Base-by-base conservation (phyloP, 2,888 invertebrate genomes). In the Thumatha senex region DNA sequence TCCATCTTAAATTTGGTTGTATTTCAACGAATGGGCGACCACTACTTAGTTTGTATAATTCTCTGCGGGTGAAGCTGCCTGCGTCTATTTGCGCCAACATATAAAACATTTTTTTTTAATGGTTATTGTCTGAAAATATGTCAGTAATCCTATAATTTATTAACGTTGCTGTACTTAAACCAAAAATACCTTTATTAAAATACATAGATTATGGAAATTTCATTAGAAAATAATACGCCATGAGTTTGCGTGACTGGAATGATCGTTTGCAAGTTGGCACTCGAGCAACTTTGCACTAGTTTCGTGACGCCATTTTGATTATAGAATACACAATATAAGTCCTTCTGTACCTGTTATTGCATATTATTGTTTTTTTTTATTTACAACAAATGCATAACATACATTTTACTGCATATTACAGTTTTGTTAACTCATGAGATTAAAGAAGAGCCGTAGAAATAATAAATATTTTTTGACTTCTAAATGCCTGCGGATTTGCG, bases 261-360 rank as follows among this genome's bases (percentile, higher is more conserved):
- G 15, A n/a, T 13, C 14, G 29, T 42, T 35, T 42, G 13, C 40
- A 2, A 24, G 18, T 51, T 51, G 46, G 42, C 42, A 39, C 41
- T 40, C 8, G 13, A 42, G 10, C 38, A 31, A 51, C 24, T 41
- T 46, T 8, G 41, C 14, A 12, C 7, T 8, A 29, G n/a, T 24
- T 41, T 33, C 41, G 42, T 51, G 46, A 18, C 14, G 33, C 24
- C 46, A 31, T 46, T 46, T 46, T 39, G 39, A 34, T 34, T 33
- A 42, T 33, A 18, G 15, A 36, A 46, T 46, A 42, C 51, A 51
- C 13, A 46, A 46, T 10, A 31, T 39, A 24, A 24, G 18, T 24
- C 18, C 3, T 24, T 42, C 46, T 51, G 46, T 39, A 51, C n/a
- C n/a, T n/a, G n/a, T 42, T 46, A 43, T 10, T 41, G 34, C 33